Evolutionary conservation across 2,888 invertebrate species (phyloP).

Genomic region (Apomyelois bistriatella): DNA sequence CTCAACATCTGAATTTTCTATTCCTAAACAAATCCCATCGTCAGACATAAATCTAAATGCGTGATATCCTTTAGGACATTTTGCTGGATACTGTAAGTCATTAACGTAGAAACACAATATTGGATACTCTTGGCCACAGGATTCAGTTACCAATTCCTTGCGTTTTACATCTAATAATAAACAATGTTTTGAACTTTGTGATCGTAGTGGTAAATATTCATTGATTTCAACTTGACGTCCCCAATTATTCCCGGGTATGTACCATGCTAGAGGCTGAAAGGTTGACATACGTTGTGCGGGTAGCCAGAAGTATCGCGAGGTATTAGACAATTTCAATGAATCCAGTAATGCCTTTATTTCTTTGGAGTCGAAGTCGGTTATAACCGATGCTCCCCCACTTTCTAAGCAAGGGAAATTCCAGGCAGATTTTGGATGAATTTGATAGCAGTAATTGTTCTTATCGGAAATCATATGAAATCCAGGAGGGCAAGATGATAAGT

Average conservation of each 20-base stretch:
- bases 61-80: conserved; percentile 60
- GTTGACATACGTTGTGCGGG: conserved; percentile 62
- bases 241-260: conserved; percentile 72
- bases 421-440: conserved; percentile 37
- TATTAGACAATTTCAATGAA: conserved; percentile 40
- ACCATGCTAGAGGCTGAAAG: conserved; percentile 66
- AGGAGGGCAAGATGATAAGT: conserved; percentile 52
- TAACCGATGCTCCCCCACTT: conserved; percentile 59
- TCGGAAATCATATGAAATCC: conserved; percentile 50
- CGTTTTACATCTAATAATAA: conserved; percentile 49
- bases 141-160: conserved; percentile 41
- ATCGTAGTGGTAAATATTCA: conserved; percentile 30
- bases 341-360: conserved; percentile 47
- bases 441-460: conserved; percentile 55
- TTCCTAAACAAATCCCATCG: conserved; percentile 57
- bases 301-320: conserved; percentile 65
- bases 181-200: conserved; percentile 49
- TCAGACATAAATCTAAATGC: conserved; percentile 54
- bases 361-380: conserved; percentile 49
- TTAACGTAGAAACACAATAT: conserved; percentile 64
- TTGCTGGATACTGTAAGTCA: conserved; percentile 49
- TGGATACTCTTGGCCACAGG: conserved; percentile 49
- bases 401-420: conserved; percentile 64
- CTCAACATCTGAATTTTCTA: conserved; percentile 40
- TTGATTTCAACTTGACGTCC: conserved; percentile 37